Percentiles rank a stretch among this genome's conserved stretches.
These are phyloP conservation scores for Syrista parreyssii DNA, from an alignment of 2,888 invertebrate genomes.

Conservation along the genomic window DNA sequence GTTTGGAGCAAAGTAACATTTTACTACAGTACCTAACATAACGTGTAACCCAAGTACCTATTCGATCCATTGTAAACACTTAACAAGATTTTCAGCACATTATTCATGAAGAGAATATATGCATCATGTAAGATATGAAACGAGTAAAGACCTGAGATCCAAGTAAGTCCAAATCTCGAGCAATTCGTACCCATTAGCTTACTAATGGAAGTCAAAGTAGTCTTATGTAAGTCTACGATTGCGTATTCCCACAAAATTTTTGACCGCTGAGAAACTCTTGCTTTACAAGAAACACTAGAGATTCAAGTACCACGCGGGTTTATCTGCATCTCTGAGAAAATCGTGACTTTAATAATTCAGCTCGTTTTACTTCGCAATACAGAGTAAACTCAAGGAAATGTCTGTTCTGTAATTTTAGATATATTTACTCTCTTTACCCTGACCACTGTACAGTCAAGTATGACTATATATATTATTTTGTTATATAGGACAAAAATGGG, in stretches of 20 bases:
- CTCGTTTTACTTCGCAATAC: not conserved
- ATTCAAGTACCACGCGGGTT: too few relatives aligned
- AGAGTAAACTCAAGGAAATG: not conserved
- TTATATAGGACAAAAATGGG: not conserved
- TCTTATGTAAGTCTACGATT: not conserved
- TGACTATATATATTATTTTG: not conserved
- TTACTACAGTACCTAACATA: not conserved
- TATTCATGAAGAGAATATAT: not conserved
- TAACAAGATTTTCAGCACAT: not conserved
- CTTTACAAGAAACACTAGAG: not conserved
- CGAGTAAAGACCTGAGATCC: not conserved
- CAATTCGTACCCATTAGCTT: not conserved
- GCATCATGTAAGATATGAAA: not conserved
- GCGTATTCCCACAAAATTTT: not conserved
- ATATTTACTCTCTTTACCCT: not conserved
- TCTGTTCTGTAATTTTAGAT: not conserved
- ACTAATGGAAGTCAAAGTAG: not conserved
- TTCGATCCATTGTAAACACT: not conserved
- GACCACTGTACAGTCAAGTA: not conserved
- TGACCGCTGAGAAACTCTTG: not conserved
- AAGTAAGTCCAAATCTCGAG: not conserved
- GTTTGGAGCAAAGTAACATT: not conserved
- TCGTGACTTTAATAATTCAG: not conserved
- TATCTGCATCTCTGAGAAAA: not conserved
- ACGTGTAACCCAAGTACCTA: not conserved